Base-by-base conservation (phyloP, 2,888 invertebrate species). In the Amaurobius ferox region DNA sequence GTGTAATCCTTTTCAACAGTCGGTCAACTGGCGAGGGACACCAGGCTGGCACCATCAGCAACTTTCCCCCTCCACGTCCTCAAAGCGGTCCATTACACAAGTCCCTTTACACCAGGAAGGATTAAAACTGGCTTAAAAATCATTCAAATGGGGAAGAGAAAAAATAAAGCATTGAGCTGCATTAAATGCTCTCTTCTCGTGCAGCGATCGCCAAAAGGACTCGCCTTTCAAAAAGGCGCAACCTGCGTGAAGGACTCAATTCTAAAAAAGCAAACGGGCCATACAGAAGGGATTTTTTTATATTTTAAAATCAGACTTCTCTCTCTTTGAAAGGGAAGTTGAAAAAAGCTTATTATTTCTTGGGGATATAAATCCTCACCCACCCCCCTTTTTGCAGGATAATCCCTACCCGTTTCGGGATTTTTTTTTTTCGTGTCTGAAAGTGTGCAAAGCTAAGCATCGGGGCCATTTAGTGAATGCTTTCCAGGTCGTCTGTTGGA, bases 51-150 rank as follows among this genome's bases (percentile, higher is more conserved):
- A 44, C 13, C 2, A 23, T 55, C 55, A 55, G 3, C 19, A 16
- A 23, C 23, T 70, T 28, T 32, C 19, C 77, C n/a, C 55, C 35
- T 30, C 32, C 23, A 19, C 16, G 5, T 23, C 44, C 30, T 28
- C 13, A 67, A 74, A 61, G 55, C 67, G 74, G 73, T 74, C 67
- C 80, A 74, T 81, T 74, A 81, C 74, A 61, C 13, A 61, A 67
- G 29, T 61, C 61, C 28, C 40, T 80, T 30, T 68, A 30, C 40
- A 74, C 28, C 13, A 16, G 16, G 74, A 62, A 40, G 80, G 80
- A 81, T 81, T 81, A 81, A 81, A 73, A 74, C 11, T 55, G 55
- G 55, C 19, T 55, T 55, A 23, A 23, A 23, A 7, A 5, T 23
- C 23, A 55, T 55, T 55, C 5, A 55, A 55, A 55, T 1, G 16